phyloP scores from a whole-genome alignment of 2,888 invertebrate species.

The Heliconius aoede region DNA sequence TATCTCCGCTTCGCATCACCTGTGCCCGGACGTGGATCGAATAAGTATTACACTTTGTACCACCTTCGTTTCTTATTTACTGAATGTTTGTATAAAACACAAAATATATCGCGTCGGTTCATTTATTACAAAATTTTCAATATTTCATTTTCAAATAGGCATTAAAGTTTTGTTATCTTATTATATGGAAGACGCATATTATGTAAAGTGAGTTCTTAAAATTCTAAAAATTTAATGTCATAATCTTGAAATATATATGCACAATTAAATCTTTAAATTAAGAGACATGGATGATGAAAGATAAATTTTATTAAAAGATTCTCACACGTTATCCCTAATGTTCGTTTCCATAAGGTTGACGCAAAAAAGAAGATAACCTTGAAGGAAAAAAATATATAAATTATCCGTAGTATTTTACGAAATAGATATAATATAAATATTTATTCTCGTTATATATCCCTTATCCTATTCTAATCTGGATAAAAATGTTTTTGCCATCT shows the following conservation, averaged over 20 bases:
- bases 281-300: too few relatives aligned
- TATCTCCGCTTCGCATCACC: constrained; percentile 73
- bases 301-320: too few relatives aligned
- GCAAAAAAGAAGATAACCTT: too few relatives aligned
- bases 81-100: not conserved
- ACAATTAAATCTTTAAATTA: too few relatives aligned
- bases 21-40: constrained; percentile 73
- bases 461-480: constrained; percentile 1
- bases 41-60: constrained; percentile 51
- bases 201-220: not conserved
- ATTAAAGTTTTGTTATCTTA: not conserved
- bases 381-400: too few relatives aligned
- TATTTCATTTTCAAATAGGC: not conserved
- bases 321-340: too few relatives aligned
- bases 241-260: too few relatives aligned
- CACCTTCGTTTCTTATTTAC: constrained; percentile 1
- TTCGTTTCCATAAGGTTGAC: too few relatives aligned
- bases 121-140: not conserved
- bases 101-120: not conserved
- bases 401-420: not conserved
- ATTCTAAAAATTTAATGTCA: not conserved
- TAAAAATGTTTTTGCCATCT: constrained; percentile 10
- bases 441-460: not conserved
- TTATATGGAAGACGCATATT: not conserved
- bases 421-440: not conserved